Evolutionary conservation across 2,113 vertebrate species (phyloP).

Genomic region (Xyliphius kryptos): DNA sequence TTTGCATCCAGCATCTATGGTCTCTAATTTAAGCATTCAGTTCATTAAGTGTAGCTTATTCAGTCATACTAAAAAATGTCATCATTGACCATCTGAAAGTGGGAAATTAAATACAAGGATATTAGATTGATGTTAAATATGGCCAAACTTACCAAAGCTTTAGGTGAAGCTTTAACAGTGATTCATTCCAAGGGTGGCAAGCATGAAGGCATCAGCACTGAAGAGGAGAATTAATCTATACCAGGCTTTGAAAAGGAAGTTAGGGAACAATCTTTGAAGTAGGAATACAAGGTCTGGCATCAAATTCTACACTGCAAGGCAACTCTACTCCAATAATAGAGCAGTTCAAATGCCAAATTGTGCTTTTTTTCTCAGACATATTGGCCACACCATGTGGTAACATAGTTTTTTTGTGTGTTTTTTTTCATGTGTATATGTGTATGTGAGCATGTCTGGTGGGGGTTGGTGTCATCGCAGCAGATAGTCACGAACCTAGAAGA

Average conservation of each 20-base stretch:
- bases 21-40: slow-evolving; percentile 2
- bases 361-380: slow-evolving; percentile 64
- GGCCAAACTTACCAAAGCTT: slow-evolving; percentile 51
- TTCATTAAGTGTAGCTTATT: not conserved
- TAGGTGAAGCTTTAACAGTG: slow-evolving; percentile 53
- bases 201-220: slow-evolving; percentile 62
- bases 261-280: slow-evolving; percentile 51
- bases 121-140: slow-evolving; percentile 48
- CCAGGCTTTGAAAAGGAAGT: slow-evolving; percentile 56
- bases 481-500: slow-evolving; percentile 64
- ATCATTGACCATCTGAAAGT: slow-evolving; percentile 39
- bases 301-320: slow-evolving; percentile 57
- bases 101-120: not conserved
- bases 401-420: slow-evolving; percentile 51
- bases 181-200: slow-evolving; percentile 54
- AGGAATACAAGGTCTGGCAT: slow-evolving; percentile 54
- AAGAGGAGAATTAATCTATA: slow-evolving; percentile 53
- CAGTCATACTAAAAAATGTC: slow-evolving; percentile 40
- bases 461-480: slow-evolving; percentile 64
- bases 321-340: slow-evolving; percentile 60
- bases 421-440: slow-evolving; percentile 22
- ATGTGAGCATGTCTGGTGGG: slow-evolving; percentile 48
- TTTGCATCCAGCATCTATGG: slow-evolving; percentile 15
- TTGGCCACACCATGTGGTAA: slow-evolving; percentile 68
- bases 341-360: slow-evolving; percentile 67